Evolutionary conservation across 2,888 invertebrate genomes (phyloP), one percentile per base, ranked within the genome.

Genomic region (Lomographa bimaculata): DNA sequence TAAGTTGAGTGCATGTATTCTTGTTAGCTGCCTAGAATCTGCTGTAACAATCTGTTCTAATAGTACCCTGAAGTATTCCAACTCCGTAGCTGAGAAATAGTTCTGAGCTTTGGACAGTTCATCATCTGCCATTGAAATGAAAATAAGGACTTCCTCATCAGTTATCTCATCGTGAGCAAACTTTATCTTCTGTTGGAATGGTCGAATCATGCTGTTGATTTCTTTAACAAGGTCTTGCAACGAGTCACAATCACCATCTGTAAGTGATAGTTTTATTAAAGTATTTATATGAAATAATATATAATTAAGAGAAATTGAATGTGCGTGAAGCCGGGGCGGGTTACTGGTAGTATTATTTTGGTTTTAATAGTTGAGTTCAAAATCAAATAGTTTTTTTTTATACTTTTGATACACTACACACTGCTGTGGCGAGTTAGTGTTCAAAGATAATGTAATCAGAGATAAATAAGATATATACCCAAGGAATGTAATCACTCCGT

Each of bases 11-110:
- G 86, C 87, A 69, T 77, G 61, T 7, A 79, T 77, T 5, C 71
- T 71, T 21, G 81, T 73, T 8, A 89, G 64, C 51, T 85, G 79
- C 29, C 87, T 68, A 0, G 73, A 70, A 19, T 81, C 80, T 6
- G 78, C 78, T 1, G 71, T 71, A 71, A 89, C 79, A 16, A 89
- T 85, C 30, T 84, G 70, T 45, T 85, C 83, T 29, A 89, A 63
- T 0, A 89, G 54, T 1, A 80, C 38, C 32, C 84, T 75, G 39
- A 84, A 89, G 45, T 75, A 86, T 39, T 86, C 83, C n/a, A 87
- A 46, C 40, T 86, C 83, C 1, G 60, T 69, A 0, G 72, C 58
- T 1, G 71, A 63, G 49, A 86, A 89, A 3, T 84, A 26, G 45
- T 77, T 81, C 41, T 89, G 87, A 0, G 82, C 61, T 54, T 82